Evolutionary conservation across 1,140 invertebrate species (phyloP).

Genomic region (Dreissena rostriformis): DNA sequence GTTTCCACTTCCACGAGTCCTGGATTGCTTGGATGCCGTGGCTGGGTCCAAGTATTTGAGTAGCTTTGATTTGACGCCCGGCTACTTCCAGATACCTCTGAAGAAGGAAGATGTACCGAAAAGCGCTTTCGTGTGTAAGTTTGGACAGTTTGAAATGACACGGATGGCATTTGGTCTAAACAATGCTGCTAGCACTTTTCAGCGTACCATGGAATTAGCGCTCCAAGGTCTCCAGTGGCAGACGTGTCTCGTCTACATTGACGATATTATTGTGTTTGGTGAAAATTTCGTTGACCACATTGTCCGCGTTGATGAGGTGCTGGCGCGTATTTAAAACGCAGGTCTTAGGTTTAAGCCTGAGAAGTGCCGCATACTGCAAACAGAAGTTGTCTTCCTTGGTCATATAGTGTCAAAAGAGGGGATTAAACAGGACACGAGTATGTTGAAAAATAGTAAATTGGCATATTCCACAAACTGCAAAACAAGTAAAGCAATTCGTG

Average conservation of each 20-base stretch:
- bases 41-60: constrained; percentile 15
- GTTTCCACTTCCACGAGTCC: constrained; percentile 18
- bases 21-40: constrained; percentile 38
- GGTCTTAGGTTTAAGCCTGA: constrained; percentile 52
- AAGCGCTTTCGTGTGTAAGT: constrained; percentile 65
- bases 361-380: constrained; percentile 59
- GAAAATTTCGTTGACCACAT: constrained; percentile 42
- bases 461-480: constrained; percentile 47
- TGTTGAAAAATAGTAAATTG: constrained; percentile 29
- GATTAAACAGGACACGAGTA: constrained; percentile 24
- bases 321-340: constrained; percentile 28
- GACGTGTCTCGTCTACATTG: constrained; percentile 53
- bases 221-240: constrained; percentile 51
- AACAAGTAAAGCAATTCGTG: constrained; percentile 57
- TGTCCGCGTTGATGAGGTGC: constrained; percentile 26
- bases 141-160: constrained; percentile 23
- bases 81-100: constrained; percentile 78
- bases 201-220: constrained; percentile 43
- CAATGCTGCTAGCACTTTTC: constrained; percentile 29
- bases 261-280: constrained; percentile 60
- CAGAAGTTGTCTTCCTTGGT: constrained; percentile 54
- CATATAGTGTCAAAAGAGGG: constrained; percentile 49
- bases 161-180: constrained; percentile 12
- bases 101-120: constrained; percentile 70
- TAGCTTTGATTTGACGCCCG: constrained; percentile 40